Percentiles rank a stretch among this genome's conserved stretches.
phyloP scores from a whole-genome alignment of 2,797 vertebrate species.

The Benthosema pterotum region DNA sequence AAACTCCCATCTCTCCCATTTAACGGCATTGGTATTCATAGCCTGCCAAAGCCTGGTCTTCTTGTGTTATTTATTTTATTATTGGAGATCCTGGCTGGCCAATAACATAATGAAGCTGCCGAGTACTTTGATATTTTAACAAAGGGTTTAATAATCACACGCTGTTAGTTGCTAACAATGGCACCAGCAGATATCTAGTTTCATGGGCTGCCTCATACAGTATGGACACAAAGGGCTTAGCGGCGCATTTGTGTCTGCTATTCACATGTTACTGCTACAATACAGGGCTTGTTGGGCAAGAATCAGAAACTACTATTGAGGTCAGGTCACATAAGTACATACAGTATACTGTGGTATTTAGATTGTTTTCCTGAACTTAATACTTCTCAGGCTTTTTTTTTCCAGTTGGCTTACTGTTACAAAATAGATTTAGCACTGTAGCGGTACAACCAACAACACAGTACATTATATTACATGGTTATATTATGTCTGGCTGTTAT shows the following conservation, averaged over 20 bases:
- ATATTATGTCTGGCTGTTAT: no score
- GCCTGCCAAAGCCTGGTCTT: no score
- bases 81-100: not conserved
- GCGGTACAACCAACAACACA: no score
- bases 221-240: slow-evolving; percentile 18
- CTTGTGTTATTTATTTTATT: no score
- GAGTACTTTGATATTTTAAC: not conserved
- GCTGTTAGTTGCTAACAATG: slow-evolving; percentile 10
- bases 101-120: not conserved
- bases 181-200: slow-evolving; percentile 11
- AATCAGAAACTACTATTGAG: not conserved
- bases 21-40: no score
- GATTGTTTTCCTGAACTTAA: slow-evolving; percentile 9
- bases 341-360: slow-evolving; percentile 5
- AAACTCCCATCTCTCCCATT: no score
- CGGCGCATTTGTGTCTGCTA: slow-evolving; percentile 4
- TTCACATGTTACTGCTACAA: slow-evolving; percentile 6
- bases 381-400: slow-evolving; percentile 14
- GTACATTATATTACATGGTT: no score
- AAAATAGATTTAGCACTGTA: not conserved
- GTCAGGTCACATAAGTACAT: slow-evolving; percentile 4
- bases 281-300: not conserved
- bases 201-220: slow-evolving; percentile 21
- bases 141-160: slow-evolving; percentile 3
- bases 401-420: slow-evolving; percentile 2